A percentile compares a stretch with the other conserved stretches of the same genome.
phyloP scores from a whole-genome alignment of 2,888 invertebrate genomes.

The Lasioglossum pauxillum region DNA sequence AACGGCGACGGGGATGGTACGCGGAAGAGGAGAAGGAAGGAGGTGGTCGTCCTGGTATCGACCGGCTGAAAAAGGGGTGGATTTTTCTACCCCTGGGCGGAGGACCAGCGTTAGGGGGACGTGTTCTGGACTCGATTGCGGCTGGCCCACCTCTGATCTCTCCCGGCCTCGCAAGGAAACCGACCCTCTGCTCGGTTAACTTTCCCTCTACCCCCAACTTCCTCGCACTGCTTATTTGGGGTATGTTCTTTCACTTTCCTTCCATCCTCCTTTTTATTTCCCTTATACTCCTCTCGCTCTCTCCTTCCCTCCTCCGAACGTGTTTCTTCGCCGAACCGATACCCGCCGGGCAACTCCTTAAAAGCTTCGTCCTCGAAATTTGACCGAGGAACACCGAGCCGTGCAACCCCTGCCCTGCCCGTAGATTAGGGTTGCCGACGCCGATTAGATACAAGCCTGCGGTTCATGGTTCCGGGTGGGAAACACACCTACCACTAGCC shows the following conservation, averaged over 20 bases:
- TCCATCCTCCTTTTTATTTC: neutral
- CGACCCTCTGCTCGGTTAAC: constrained; percentile 14
- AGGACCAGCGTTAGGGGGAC: constrained; percentile 68
- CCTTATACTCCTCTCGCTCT: neutral
- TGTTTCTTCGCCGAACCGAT: neutral
- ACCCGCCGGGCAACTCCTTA: neutral
- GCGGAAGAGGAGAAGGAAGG: constrained; percentile 67
- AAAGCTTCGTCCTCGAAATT: neutral
- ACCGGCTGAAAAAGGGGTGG: constrained; percentile 82
- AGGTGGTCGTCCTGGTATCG: constrained; percentile 80
- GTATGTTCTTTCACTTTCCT: constrained; percentile 8
- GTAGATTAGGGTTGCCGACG: neutral
- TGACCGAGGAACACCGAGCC: neutral
- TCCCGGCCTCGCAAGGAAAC: constrained; percentile 34
- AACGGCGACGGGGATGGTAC: constrained; percentile 68
- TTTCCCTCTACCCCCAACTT: constrained; percentile 18
- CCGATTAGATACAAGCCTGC: neutral
- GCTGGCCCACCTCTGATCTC: constrained; percentile 69
- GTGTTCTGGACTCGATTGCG: constrained; percentile 70
- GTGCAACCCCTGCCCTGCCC: neutral
- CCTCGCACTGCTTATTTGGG: constrained; percentile 9
- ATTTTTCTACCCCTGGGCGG: constrained; percentile 80
- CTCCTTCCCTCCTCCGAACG: neutral
- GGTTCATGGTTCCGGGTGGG: neutral
- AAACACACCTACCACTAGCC: neutral